Base-by-base conservation (phyloP, 2,797 vertebrate species). In the Limnodromus scolopaceus region DNA sequence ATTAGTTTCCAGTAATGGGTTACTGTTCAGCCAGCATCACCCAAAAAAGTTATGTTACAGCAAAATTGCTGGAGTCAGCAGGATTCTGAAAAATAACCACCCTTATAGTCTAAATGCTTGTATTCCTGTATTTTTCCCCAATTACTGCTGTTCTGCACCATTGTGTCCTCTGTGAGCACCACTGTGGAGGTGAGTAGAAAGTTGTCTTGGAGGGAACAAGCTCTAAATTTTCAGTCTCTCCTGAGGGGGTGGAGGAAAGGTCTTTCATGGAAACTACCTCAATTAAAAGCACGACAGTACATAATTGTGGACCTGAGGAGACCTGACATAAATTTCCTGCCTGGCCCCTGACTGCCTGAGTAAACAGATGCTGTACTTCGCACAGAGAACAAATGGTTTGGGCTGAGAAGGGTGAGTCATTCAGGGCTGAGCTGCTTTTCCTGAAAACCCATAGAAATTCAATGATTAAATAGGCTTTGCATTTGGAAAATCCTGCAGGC, bases 401-500 rank as follows among this genome's bases (percentile, higher is more conserved):
- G 54, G 36, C 83, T 89, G 58, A 55, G 85, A 90, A 89, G 80
- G 28, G 36, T 66, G 89, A 95, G 36, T 95, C 93, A 86, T 70
- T 76, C 74, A 49, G 41, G 84, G 46, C 55, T 3, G 13, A 90
- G 74, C 36, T 88, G 45, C 48, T 93, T 95, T 95, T 93, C 83
- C 66, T 95, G 53, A 95, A 85, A 96, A 87, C 58, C 34, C 63
- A 22, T 45, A 64, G 83, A 84, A 78, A 81, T 84, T 41, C 66
- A 57, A 22, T 77, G 63, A 92, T 95, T 93, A 89, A 75, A 78
- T 51, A 79, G 45, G 14, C 24, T 83, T 79, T 84, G n/a, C 80
- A 39, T 89, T 89, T 86, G 58, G 81, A 94, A 95, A 96, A 96
- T 87, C 90, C 55, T 91, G 68, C 72, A 51, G 77, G 63, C 54